A percentile compares a stretch with the other conserved stretches of the same genome.
Evolutionary conservation across 2,113 vertebrate species (phyloP).

Genomic region (Recurvirostra avosetta): DNA sequence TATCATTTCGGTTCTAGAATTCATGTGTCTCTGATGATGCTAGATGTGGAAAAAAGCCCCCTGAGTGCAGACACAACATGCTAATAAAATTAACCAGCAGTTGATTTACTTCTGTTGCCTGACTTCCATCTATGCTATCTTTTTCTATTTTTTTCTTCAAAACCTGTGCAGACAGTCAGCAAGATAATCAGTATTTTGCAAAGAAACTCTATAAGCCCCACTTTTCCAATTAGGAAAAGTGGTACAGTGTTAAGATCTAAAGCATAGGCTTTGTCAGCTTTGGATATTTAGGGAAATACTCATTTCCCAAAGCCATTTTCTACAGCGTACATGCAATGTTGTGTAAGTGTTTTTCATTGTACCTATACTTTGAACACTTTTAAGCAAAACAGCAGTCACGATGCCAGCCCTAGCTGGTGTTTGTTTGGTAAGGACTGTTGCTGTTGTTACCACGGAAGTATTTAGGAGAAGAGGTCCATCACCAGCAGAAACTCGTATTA

Average conservation of each 20-base stretch:
- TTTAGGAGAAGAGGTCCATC: neutral
- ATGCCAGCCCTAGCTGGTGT: neutral
- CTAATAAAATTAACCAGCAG: neutral
- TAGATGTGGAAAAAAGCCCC: too few species aligned
- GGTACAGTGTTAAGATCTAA: neutral
- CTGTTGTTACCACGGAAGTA: neutral
- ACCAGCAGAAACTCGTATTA: neutral
- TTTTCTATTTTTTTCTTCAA: neutral
- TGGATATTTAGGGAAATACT: neutral
- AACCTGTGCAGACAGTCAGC: neutral
- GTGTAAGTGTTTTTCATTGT: neutral
- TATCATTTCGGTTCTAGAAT: too few species aligned
- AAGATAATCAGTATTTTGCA: neutral
- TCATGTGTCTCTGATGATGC: too few species aligned
- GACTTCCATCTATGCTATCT: neutral
- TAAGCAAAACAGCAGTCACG: neutral
- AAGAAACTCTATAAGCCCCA: neutral
- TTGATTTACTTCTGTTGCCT: neutral
- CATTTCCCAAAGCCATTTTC: neutral
- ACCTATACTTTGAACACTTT: neutral
- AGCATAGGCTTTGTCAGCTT: neutral
- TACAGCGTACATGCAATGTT: neutral
- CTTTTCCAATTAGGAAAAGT: neutral
- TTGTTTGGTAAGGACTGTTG: neutral
- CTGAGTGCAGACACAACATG: too few species aligned